Conservation (phyloP, 2,797 vertebrate genomes). For the Poeciliopsis paucimaculata region DNA sequence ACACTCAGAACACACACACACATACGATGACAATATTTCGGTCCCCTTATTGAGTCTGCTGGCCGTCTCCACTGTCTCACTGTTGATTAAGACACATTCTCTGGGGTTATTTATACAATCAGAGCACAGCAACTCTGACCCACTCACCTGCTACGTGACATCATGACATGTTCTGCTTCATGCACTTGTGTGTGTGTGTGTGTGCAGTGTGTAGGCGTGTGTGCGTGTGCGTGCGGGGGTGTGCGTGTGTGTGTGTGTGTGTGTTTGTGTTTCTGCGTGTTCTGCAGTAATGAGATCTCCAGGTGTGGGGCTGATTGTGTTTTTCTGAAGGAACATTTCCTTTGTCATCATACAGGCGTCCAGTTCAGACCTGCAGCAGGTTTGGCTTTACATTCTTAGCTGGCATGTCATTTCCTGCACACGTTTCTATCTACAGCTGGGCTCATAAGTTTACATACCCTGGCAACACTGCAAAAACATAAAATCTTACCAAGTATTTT, state of each 20-base stretch:
- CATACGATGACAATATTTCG: not conserved
- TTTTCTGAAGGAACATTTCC: constrained; percentile 28
- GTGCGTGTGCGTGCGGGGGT: not conserved
- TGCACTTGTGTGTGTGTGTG: not conserved
- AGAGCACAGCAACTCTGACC: constrained; percentile 38
- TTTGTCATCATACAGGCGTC: constrained; percentile 40
- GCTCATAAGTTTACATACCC: not conserved
- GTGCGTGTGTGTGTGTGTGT: no score
- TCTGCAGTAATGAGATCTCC: constrained; percentile 32
- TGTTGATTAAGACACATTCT: constrained; percentile 18
- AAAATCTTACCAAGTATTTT: not conserved
- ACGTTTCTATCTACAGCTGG: not conserved
- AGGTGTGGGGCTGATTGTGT: constrained; percentile 52
- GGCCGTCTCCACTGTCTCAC: not conserved
- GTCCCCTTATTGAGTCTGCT: constrained; percentile 13
- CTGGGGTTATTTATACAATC: constrained; percentile 22
- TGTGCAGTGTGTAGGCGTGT: not conserved
- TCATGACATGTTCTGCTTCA: constrained; percentile 9
- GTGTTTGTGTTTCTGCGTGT: not conserved
- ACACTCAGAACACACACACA: constrained; percentile 9
- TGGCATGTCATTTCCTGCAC: not conserved
- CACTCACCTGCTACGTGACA: constrained; percentile 45
- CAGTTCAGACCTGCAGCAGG: not conserved
- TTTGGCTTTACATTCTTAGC: not conserved
- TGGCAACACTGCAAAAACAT: no score